phyloP scores from a whole-genome alignment of 2,113 vertebrate genomes.

The Platichthys stellatus region DNA sequence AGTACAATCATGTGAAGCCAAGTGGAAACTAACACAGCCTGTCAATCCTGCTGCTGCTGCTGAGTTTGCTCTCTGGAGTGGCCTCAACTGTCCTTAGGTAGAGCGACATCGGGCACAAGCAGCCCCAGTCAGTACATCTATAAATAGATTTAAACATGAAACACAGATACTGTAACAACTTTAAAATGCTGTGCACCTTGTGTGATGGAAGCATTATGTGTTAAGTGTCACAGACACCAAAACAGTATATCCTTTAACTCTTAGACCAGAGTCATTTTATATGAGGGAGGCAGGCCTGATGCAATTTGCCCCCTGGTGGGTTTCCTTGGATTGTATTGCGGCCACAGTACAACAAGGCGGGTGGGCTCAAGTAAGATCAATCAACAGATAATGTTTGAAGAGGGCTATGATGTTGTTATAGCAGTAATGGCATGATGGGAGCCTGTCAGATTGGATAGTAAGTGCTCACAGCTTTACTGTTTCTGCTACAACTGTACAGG shows the following conservation, averaged over 20 bases:
- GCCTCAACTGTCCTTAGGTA: not conserved
- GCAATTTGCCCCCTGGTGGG: constrained; percentile 1
- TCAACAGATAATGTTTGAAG: constrained; percentile 24
- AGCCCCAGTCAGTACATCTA: constrained; percentile 1
- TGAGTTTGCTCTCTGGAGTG: not conserved
- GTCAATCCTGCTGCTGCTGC: constrained; percentile 3
- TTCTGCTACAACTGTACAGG: too few species aligned
- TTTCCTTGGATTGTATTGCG: constrained; percentile 10
- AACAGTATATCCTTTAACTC: not conserved
- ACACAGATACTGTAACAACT: not conserved
- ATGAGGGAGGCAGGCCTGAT: not conserved
- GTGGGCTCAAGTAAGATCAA: constrained; percentile 15
- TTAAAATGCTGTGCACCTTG: not conserved
- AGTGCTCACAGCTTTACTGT: not conserved
- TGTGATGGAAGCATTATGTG: not conserved
- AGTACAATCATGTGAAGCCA: constrained; percentile 33
- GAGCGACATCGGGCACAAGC: constrained; percentile 4
- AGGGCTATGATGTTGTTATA: not conserved
- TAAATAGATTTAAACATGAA: not conserved
- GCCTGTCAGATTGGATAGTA: not conserved
- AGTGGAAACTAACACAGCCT: constrained; percentile 28
- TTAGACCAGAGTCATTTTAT: not conserved
- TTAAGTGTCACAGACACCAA: not conserved
- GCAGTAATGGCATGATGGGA: not conserved
- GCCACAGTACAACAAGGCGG: not conserved